These are phyloP conservation scores for Micromys minutus DNA, from an alignment of 2,113 vertebrate species.

Conservation along the genomic window DNA sequence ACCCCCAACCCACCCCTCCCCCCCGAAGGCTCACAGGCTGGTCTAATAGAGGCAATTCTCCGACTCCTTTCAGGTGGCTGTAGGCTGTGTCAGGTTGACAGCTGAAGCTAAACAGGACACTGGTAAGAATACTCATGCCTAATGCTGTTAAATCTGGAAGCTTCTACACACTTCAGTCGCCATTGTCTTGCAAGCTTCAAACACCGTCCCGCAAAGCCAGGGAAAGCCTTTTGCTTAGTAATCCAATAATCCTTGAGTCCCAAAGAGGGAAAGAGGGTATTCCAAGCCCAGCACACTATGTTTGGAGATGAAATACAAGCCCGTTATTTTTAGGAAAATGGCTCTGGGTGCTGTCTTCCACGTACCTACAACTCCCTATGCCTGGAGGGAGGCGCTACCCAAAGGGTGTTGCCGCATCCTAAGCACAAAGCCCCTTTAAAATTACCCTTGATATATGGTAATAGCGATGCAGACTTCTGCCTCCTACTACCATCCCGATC, in stretches of 20 bases:
- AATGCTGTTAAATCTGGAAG: neutral
- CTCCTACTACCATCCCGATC: constrained; percentile 11
- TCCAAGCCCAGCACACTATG: constrained; percentile 53
- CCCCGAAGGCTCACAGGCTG: neutral
- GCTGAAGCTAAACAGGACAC: neutral
- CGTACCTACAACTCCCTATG: neutral
- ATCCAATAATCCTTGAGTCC: constrained; percentile 56
- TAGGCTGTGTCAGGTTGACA: neutral
- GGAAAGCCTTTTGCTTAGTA: constrained; percentile 26
- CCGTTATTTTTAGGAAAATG: neutral
- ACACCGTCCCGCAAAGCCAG: neutral
- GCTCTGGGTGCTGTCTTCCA: neutral
- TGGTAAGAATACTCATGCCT: neutral
- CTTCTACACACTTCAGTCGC: neutral
- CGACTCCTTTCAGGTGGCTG: neutral
- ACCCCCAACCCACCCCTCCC: neutral
- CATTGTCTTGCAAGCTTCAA: neutral
- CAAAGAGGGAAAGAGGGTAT: constrained; percentile 1
- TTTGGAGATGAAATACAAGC: constrained; percentile 37
- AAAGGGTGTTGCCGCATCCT: constrained; percentile 23
- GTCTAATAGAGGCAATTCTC: neutral
- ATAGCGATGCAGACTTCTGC: neutral
- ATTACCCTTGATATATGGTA: constrained; percentile 16
- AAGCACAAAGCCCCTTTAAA: constrained; percentile 68
- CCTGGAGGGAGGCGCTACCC: constrained; percentile 56